Conservation (phyloP, 2,888 invertebrate genomes). For the Zootermopsis nevadensis region DNA sequence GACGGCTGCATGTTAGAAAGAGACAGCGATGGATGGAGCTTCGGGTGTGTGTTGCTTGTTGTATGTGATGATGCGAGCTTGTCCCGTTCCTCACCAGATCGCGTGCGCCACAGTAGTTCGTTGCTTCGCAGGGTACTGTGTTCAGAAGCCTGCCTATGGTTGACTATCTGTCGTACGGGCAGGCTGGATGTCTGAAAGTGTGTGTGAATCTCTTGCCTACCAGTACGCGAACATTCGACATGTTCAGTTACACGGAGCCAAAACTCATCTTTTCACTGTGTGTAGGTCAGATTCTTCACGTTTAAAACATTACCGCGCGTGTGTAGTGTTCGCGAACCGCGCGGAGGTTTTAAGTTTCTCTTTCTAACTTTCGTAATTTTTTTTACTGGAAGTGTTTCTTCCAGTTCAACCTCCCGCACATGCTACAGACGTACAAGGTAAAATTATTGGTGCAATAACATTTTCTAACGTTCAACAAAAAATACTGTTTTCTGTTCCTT, state of each 20-base stretch:
- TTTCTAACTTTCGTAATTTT: background rate
- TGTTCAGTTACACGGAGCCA: background rate
- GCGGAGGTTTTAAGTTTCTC: background rate
- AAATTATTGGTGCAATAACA: background rate
- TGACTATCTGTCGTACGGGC: conserved; percentile 21
- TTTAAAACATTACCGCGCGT: background rate
- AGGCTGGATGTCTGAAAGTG: conserved; percentile 22
- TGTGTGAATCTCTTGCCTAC: background rate
- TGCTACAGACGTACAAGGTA: background rate
- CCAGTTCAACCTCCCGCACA: too few relatives aligned
- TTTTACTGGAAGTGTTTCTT: background rate
- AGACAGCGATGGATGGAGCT: background rate
- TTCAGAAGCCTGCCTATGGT: conserved; percentile 22
- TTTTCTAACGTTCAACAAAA: background rate
- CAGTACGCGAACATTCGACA: background rate
- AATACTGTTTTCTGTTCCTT: background rate
- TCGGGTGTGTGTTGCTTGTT: background rate
- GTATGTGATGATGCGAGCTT: conserved; percentile 19
- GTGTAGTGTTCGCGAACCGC: background rate
- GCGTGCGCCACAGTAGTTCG: conserved; percentile 17
- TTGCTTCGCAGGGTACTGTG: background rate
- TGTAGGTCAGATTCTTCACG: background rate
- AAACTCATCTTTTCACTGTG: background rate
- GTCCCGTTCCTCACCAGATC: conserved; percentile 36
- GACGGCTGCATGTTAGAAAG: conserved; percentile 8